Conservation (phyloP, 2,888 invertebrate species). For the Rotaria magnacalcarata region DNA sequence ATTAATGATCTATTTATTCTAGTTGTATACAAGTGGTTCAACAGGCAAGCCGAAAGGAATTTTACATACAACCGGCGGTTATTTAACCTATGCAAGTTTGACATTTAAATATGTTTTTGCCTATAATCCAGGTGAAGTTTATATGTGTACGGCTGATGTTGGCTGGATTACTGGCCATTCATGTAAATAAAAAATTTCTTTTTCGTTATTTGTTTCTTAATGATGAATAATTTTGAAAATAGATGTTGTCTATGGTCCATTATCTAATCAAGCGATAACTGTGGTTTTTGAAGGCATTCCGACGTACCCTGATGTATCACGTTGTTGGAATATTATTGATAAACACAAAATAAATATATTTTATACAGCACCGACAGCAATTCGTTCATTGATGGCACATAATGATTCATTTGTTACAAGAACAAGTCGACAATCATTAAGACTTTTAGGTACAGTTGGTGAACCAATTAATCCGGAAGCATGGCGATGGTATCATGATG, state of each 20-base stretch:
- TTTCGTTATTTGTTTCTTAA: neutral
- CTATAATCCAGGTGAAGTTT: slow-evolving; percentile 43
- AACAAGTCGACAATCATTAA: slow-evolving; percentile 54
- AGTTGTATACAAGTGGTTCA: slow-evolving; percentile 52
- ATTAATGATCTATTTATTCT: slow-evolving; percentile 38
- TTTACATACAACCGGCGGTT: slow-evolving; percentile 44
- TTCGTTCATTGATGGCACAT: slow-evolving; percentile 43
- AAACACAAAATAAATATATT: slow-evolving; percentile 40
- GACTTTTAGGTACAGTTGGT: slow-evolving; percentile 87
- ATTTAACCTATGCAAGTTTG: slow-evolving; percentile 37
- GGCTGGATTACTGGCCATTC: slow-evolving; percentile 46
- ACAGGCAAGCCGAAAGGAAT: slow-evolving; percentile 46
- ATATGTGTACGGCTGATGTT: slow-evolving; percentile 44
- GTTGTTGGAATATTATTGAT: slow-evolving; percentile 44
- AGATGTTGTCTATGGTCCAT: slow-evolving; percentile 49
- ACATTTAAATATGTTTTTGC: slow-evolving; percentile 41
- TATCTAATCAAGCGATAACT: slow-evolving; percentile 42
- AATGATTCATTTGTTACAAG: slow-evolving; percentile 61
- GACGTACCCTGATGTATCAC: slow-evolving; percentile 73
- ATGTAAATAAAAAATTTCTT: slow-evolving; percentile 11
- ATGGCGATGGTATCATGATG: slow-evolving; percentile 84
- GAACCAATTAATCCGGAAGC: slow-evolving; percentile 98
- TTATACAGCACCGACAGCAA: slow-evolving; percentile 45
- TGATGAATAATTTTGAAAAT: slow-evolving; percentile 52
- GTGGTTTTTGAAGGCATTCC: slow-evolving; percentile 83